Evolutionary conservation across 2,797 vertebrate species (phyloP).

Genomic region (Mormyrus proboscirostris): DNA sequence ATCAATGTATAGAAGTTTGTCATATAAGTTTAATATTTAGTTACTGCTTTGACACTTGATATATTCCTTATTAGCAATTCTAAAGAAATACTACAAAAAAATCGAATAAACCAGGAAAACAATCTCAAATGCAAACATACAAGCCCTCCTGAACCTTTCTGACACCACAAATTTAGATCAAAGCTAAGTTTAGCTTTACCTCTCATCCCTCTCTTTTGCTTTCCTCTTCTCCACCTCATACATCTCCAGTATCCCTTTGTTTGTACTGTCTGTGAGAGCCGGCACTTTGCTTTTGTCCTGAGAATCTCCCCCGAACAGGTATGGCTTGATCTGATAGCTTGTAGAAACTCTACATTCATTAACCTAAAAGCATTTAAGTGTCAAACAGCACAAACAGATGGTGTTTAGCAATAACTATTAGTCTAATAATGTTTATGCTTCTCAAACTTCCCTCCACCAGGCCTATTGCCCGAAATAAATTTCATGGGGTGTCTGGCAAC

Average conservation of each 20-base stretch:
- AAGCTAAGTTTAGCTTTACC: conserved; percentile 53
- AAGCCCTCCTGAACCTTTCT: not conserved
- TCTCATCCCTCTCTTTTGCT: conserved; percentile 74
- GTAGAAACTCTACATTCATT: conserved; percentile 70
- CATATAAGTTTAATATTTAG: not conserved
- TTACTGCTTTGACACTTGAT: not conserved
- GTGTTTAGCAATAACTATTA: not conserved
- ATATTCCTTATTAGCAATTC: not conserved
- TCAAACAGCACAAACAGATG: not conserved
- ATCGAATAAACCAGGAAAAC: not conserved
- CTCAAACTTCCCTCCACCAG: not conserved
- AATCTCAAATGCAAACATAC: not conserved
- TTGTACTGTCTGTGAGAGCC: conserved; percentile 53
- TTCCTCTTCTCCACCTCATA: conserved; percentile 81
- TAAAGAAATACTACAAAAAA: not conserved
- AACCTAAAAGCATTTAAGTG: conserved; percentile 49
- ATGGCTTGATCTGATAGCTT: conserved; percentile 82
- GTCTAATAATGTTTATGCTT: not conserved
- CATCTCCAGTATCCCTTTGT: conserved; percentile 64
- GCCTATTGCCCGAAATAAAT: not conserved
- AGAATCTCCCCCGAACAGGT: conserved; percentile 69
- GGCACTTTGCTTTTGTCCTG: conserved; percentile 56
- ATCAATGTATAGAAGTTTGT: not conserved
- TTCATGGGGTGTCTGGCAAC: not conserved
- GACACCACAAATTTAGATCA: not conserved